phyloP scores from a whole-genome alignment of 2,113 vertebrate genomes.

The Ciconia maguari region DNA sequence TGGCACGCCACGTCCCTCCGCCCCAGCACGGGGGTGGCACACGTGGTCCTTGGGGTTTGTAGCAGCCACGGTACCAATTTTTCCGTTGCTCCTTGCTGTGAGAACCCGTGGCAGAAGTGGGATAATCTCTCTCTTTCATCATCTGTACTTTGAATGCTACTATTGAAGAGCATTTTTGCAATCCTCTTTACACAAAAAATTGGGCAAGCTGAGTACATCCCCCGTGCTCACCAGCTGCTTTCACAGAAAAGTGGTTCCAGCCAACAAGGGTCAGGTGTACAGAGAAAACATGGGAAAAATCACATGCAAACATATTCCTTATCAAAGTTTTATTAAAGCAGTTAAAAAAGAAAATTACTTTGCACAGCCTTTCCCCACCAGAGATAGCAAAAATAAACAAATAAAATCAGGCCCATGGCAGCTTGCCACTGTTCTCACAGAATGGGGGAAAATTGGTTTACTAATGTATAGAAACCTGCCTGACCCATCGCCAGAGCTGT shows the following conservation, averaged over 20 bases:
- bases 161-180: conserved; percentile 48
- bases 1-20: rapidly evolving
- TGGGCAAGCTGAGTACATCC: conserved; percentile 43
- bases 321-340: background rate
- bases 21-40: too few species aligned
- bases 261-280: background rate
- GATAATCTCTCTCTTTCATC: conserved; percentile 39
- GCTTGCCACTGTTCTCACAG: background rate
- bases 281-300: conserved; percentile 21
- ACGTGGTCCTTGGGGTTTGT: background rate
- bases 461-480: background rate
- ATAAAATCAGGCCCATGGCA: background rate
- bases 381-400: background rate
- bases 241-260: conserved; percentile 3
- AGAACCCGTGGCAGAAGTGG: background rate
- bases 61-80: background rate
- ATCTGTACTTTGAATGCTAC: conserved; percentile 60
- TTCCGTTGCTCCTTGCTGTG: background rate
- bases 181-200: conserved; percentile 61
- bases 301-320: background rate
- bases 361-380: background rate
- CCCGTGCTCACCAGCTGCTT: background rate
- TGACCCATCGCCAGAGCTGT: background rate
- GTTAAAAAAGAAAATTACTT: background rate
- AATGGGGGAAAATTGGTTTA: background rate